Evolutionary conservation across 2,797 vertebrate species (phyloP), one percentile per base, ranked within the genome.

Genomic region (Melanotaenia pygmaea): DNA sequence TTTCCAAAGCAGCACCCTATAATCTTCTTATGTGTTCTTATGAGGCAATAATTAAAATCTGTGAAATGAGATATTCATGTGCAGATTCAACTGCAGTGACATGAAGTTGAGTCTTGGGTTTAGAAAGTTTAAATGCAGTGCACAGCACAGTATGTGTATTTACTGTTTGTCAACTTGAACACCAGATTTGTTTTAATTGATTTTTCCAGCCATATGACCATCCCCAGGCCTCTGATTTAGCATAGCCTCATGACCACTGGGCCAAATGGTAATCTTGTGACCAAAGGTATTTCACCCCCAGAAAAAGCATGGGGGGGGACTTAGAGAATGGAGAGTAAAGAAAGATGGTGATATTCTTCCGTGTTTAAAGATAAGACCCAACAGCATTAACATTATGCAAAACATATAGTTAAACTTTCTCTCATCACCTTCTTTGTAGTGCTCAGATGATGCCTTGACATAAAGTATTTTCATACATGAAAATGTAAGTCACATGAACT

Each of bases 241-340:
- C 69, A 22, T 77, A 59, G 74, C 78, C 93, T 88, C 92, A 90
- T 93, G 91, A 94, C 86, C 77, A 45, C 65, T 6, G 32, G 73
- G 67, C 72, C 54, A 74, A 77, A 93, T 86, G 80, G 80, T 77
- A 90, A 87, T 93, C 93, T 92, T 93, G 89, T 95, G 94, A 93
- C 88, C 83, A 47, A 72, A 89, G 85, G 84, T 90, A 88, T 93
- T 92, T 72, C 51, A 70, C 65, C 64, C 59, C 38, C 56, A 72
- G 59, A 56, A 51, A 77, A 67, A 32, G 50, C 59, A 50, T 34
- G 14, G 50, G 65, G 43, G 58, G 62, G 7, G 16, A 58, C 50
- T 24, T 9, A 14, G 16, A 58, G 32, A 61, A 72, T 28, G 2
- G 34, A 73, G 67, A 57, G 67, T 50, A 59, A 67, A 68, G 34